Evolutionary conservation across 2,113 vertebrate genomes (phyloP).

Genomic region (Laterallus jamaicensis): DNA sequence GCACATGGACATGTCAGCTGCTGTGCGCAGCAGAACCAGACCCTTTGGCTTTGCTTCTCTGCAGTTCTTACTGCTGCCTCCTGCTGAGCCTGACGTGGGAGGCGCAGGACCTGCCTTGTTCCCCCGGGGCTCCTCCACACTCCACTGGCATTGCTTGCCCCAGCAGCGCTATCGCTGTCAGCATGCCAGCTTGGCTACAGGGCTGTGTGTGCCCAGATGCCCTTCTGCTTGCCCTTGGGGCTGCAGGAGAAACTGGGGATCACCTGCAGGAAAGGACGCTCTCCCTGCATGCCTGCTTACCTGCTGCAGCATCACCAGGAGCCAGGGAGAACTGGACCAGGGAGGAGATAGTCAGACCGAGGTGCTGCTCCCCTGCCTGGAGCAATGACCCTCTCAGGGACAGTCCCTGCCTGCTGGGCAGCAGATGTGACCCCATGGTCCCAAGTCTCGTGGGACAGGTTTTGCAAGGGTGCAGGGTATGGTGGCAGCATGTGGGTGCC

Average conservation of each 20-base stretch:
- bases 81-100: not conserved
- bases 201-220: not conserved
- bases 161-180: rapidly evolving
- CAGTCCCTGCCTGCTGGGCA: not conserved
- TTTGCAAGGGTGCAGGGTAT: not conserved
- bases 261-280: not conserved
- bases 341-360: not conserved
- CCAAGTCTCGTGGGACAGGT: not conserved
- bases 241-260: not conserved
- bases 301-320: not conserved
- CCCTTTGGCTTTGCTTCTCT: not conserved
- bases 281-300: not conserved
- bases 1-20: rapidly evolving
- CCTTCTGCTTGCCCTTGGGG: not conserved
- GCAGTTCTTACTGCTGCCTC: not conserved
- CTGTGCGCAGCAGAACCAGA: not conserved
- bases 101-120: not conserved
- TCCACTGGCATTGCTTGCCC: not conserved
- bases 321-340: not conserved
- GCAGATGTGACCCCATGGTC: not conserved
- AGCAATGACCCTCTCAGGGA: not conserved
- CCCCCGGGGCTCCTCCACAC: not conserved
- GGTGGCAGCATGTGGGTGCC: not conserved
- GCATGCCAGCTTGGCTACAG: not conserved
- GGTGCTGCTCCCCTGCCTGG: not conserved